These are phyloP conservation scores for Phengaris alcon DNA, from an alignment of 2,888 invertebrate species.

Conservation along the genomic window DNA sequence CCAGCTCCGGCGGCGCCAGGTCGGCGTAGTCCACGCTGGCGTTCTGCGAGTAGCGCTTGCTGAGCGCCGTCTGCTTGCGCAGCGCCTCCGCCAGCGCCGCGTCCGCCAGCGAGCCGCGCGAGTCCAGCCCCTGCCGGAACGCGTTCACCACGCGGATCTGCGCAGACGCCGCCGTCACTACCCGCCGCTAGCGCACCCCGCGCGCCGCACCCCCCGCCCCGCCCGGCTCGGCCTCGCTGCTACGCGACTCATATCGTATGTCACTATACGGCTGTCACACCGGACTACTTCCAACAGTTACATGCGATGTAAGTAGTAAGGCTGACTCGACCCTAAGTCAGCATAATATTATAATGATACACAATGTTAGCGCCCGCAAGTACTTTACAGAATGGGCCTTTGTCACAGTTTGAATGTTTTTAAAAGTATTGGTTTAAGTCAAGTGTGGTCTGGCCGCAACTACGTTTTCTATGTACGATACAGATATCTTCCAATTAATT, in stretches of 20 bases:
- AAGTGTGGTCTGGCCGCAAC: background rate
- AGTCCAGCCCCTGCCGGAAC: conserved; percentile 99
- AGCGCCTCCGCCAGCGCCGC: conserved; percentile 95
- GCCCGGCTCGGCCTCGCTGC: conserved; percentile 35
- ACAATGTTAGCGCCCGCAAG: background rate
- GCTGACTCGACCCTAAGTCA: no score
- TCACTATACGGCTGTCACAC: background rate
- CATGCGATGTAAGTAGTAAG: no score
- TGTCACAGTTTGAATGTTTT: no score
- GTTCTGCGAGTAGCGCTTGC: conserved; percentile 94
- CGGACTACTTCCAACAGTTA: background rate
- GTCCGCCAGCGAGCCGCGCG: conserved; percentile 95
- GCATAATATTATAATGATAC: no score
- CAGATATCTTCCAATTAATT: background rate
- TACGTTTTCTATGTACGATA: background rate
- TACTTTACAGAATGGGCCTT: no score
- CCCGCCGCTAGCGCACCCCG: conserved; percentile 33
- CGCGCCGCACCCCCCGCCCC: conserved; percentile 39
- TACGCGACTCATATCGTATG: conserved; percentile 29
- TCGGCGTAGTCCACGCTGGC: conserved; percentile 92
- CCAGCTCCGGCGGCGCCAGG: conserved; percentile 93
- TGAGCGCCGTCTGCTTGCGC: conserved; percentile 94
- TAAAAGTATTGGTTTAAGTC: background rate
- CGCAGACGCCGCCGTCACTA: conserved; percentile 54
- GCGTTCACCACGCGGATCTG: conserved; percentile 99